Base-by-base conservation (phyloP, 23 tunicate species). In the Botrylloides violaceus region DNA sequence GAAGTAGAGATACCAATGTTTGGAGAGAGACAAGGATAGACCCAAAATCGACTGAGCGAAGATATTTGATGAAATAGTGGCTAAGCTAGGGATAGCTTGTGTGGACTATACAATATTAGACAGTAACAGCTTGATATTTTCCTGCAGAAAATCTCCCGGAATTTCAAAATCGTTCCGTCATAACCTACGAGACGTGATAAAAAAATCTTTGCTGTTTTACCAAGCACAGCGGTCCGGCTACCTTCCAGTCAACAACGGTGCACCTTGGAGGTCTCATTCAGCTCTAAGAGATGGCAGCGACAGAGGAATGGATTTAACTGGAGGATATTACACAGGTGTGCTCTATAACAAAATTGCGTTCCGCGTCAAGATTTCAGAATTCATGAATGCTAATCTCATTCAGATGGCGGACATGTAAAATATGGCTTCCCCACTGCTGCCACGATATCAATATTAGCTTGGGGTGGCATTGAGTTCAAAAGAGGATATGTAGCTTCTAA, bases 391-490 rank as follows among this genome's bases (percentile, higher is more conserved):
- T 21, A 59, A 15, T 71, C 1, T 65, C 33, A 50, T 61, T 5
- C 81, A 81, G 99, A 79, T 47, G 99, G 99, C 5, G 99, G 94
- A 0, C 79, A 64, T 64, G 86, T 95, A 0, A 84, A 87, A 59
- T 95, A 87, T 63, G 84, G 79, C 36, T 95, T 78, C 72, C 99
- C 99, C 2, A 70, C 87, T 79, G 99, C 99, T 6, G 80, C 84
- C 38, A 37, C 95, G 19, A 86, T 83, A 21, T 75, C 99, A 0
- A 56, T 86, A 61, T 24, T 95, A n/a, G 79, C 96, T 4, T 95
- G 99, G 99, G 80, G 91, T n/a, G 72, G 83, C 26, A 73, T 82
- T 28, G 99, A 95, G 66, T 95, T 95, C 66, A 72, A 95, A 32
- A 79, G 79, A 19, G 95, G 96, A 27, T 95, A 87, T 43, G 90